Conservation (phyloP, 2,797 vertebrate genomes). For the Silurus aristotelis region DNA sequence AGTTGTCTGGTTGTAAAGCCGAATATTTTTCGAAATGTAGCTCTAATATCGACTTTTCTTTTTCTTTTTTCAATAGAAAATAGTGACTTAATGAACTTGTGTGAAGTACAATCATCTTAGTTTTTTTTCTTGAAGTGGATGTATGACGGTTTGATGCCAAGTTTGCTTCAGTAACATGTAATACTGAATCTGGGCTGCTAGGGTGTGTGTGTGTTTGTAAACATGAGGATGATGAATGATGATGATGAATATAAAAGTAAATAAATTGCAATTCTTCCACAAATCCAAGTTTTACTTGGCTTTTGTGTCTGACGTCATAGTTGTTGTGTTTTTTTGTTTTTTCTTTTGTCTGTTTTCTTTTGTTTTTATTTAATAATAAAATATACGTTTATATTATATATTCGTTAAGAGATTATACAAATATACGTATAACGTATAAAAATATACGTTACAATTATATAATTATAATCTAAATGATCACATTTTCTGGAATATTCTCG, state of each 20-base stretch:
- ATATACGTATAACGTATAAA: too few species aligned
- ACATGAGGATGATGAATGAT: constrained; percentile 59
- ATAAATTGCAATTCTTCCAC: neutral
- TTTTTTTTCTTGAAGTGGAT: constrained; percentile 34
- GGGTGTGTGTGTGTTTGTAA: constrained; percentile 11
- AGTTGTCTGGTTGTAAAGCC: neutral
- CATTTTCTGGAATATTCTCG: constrained; percentile 50
- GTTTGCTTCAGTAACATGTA: constrained; percentile 32
- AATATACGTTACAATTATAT: too few species aligned
- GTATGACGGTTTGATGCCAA: constrained; percentile 15
- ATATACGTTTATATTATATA: neutral
- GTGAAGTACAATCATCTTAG: constrained; percentile 54
- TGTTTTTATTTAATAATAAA: neutral
- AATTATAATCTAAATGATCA: neutral
- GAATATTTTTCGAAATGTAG: constrained; percentile 30
- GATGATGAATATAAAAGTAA: neutral
- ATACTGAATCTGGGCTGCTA: neutral
- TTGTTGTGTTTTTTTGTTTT: neutral
- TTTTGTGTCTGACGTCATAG: neutral
- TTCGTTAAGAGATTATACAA: too few species aligned
- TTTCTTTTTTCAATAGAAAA: constrained; percentile 37
- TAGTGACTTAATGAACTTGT: constrained; percentile 45
- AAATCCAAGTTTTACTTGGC: neutral
- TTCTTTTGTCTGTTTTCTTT: neutral
- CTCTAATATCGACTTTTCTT: neutral